A percentile compares a stretch with the other conserved stretches of the same genome.
Evolutionary conservation across 2,113 vertebrate genomes (phyloP).

Genomic region (Varanus salvator): DNA sequence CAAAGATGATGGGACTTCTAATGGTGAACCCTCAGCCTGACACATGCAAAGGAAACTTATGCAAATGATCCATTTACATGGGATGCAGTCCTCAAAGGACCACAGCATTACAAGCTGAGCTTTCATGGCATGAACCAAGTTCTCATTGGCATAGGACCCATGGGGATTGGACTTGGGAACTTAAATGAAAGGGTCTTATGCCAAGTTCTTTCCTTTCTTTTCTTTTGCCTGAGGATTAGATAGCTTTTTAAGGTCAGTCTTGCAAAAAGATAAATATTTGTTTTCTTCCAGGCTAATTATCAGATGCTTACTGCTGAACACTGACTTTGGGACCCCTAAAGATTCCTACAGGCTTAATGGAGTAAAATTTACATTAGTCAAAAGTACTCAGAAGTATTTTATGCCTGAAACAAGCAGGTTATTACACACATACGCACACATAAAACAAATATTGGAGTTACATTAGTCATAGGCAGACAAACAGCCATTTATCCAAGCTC

Average conservation of each 20-base stretch:
- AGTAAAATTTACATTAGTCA: conserved; percentile 25
- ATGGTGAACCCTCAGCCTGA: background rate
- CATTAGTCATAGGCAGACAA: conserved; percentile 37
- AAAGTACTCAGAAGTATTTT: conserved; percentile 11
- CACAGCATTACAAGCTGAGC: background rate
- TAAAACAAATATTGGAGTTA: conserved; percentile 38
- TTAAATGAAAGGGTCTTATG: conserved; percentile 30
- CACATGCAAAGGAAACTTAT: no score
- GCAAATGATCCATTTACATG: background rate
- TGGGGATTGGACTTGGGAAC: background rate
- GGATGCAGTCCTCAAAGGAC: background rate
- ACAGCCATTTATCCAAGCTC: conserved; percentile 18
- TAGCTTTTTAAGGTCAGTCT: conserved; percentile 61
- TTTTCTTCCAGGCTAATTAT: conserved; percentile 53
- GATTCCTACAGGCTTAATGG: conserved; percentile 32
- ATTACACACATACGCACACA: background rate
- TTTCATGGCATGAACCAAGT: conserved; percentile 3
- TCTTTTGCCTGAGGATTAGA: conserved; percentile 34
- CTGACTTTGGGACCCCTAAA: conserved; percentile 53
- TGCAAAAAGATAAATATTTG: conserved; percentile 67
- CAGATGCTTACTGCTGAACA: conserved; percentile 59
- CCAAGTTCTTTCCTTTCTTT: background rate
- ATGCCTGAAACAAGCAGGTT: conserved; percentile 19
- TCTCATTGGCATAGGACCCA: background rate
- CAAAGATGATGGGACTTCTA: background rate